A percentile compares a stretch with the other conserved stretches of the same genome.
phyloP scores from a whole-genome alignment of 2,113 vertebrate genomes.

The Agelaius tricolor region DNA sequence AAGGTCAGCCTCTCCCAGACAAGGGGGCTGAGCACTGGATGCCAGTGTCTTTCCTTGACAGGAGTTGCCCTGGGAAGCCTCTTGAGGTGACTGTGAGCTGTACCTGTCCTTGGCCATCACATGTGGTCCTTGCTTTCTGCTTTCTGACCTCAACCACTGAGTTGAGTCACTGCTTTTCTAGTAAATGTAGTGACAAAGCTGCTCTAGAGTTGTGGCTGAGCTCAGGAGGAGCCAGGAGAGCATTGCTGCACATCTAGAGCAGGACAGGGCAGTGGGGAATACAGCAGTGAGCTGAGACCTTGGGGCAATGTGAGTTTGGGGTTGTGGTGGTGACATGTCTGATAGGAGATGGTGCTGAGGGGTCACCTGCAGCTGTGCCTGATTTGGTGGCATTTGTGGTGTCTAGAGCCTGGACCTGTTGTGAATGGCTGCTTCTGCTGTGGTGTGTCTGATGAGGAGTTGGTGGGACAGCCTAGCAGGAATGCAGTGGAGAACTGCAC shows the following conservation, averaged over 20 bases:
- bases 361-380: background rate
- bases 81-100: background rate
- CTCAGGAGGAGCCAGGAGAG: background rate
- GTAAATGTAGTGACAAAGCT: background rate
- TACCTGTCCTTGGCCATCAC: background rate
- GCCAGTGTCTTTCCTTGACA: background rate
- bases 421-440: background rate
- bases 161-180: background rate
- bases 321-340: background rate
- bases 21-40: background rate
- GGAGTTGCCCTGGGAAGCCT: background rate
- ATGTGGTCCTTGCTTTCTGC: rapidly evolving
- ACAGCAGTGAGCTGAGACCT: background rate
- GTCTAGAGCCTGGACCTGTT: background rate
- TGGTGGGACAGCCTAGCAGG: background rate
- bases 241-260: background rate
- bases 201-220: background rate
- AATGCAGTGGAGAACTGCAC: background rate
- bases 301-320: background rate
- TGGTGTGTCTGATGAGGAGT: rapidly evolving
- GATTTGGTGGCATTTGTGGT: background rate
- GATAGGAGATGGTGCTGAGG: too few relatives aligned
- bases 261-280: background rate
- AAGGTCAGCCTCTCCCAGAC: background rate
- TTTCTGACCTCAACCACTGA: background rate